Evolutionary conservation across 2,113 vertebrate genomes (phyloP), one percentile per base, ranked within the genome.

Genomic region (Pontoporia blainvillei): DNA sequence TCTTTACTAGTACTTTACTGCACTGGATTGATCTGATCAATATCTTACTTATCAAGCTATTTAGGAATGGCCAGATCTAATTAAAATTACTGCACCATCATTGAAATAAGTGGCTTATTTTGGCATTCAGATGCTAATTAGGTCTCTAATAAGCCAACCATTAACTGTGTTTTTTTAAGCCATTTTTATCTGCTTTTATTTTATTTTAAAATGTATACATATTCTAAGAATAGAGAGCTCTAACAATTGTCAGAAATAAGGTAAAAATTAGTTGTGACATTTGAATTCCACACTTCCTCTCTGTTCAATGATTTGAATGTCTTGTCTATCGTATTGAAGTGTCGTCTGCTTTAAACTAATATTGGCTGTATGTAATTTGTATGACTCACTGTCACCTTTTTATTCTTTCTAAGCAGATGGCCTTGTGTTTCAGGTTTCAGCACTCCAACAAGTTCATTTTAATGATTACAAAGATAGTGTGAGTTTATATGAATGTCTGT

Each of bases 31-130:
- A 95, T 93, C 93, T 97, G 97, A 98, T 99, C 98, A 98, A 98
- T 98, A 98, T 83, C 97, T 98, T 98, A 98, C 98, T 98, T 98
- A 98, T 98, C 98, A 98, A 98, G 97, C 98, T 98, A 97, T 98
- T 98, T 98, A 98, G 96, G 97, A 98, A 84, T 96, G 87, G 94
- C 95, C 97, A 98, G 95, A 98, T 98, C 97, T 98, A 97, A 98
- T 98, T 98, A 98, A 98, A 98, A 97, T 98, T 98, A 98, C 97
- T 97, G 91, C 87, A 87, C 96, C 97, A 94, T 98, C 97, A 96
- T 98, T 98, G 97, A 98, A 98, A 98, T 98, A 96, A 98, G 95
- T 97, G 97, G 94, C 91, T 98, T 98, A 97, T 98, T 98, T 98
- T 98, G 97, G 96, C 98, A 98, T 93, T 98, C 46, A 97, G 90